These are phyloP conservation scores for Drosophila limbata DNA, from an alignment of 2,888 invertebrate species.

Conservation along the genomic window DNA sequence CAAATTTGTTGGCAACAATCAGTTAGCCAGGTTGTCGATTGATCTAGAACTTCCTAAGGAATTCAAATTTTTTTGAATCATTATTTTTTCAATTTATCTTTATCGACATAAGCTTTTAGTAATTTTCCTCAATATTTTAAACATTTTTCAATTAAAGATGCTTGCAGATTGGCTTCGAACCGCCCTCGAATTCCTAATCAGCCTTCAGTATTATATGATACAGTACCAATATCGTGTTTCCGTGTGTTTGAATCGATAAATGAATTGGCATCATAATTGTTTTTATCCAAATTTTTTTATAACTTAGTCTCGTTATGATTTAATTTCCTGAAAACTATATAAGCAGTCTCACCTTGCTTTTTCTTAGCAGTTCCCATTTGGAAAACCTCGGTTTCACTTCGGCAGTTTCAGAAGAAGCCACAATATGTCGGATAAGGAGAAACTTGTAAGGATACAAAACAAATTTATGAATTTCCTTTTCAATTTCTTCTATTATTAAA, in stretches of 20 bases:
- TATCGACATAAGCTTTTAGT: too few species aligned
- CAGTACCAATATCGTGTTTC: not conserved
- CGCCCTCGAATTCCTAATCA: not conserved
- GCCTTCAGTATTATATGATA: not conserved
- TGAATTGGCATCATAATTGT: constrained; percentile 9
- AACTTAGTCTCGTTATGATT: not conserved
- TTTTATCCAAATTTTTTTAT: constrained; percentile 3
- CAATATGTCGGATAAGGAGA: constrained; percentile 20
- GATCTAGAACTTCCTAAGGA: too few species aligned
- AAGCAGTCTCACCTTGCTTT: not conserved
- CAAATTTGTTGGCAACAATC: not conserved
- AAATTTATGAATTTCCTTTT: not conserved
- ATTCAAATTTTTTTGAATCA: too few species aligned
- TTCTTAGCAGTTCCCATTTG: constrained; percentile 13
- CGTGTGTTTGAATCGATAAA: not conserved
- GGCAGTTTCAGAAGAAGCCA: not conserved
- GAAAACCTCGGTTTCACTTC: constrained; percentile 8
- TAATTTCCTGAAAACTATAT: constrained; percentile 10
- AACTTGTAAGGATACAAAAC: constrained; percentile 16
- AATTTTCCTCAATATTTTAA: not conserved
- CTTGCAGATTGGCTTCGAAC: not conserved
- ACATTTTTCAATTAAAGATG: not conserved
- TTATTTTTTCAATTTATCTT: too few species aligned
- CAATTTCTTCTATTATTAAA: too few species aligned
- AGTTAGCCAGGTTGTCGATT: not conserved